Base-by-base conservation (phyloP, 2,113 vertebrate species). In the Lipotes vexillifer region DNA sequence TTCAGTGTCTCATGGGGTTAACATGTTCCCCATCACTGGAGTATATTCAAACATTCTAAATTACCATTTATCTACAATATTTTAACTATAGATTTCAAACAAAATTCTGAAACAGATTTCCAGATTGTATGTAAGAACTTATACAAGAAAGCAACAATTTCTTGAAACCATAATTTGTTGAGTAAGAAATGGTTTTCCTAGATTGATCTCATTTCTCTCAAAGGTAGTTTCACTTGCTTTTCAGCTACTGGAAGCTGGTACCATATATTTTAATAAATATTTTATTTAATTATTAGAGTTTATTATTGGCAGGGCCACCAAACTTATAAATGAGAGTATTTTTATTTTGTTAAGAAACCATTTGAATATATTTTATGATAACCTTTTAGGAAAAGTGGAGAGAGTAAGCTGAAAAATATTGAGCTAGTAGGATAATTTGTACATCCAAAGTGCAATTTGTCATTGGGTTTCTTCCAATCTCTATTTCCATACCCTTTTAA, bases 231-330 rank as follows among this genome's bases (percentile, higher is more conserved):
- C 68, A 33, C 15, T 74, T 96, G 38, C 63, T 9, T 65, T 17
- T 61, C 15, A 84, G 65, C 29, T 88, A 13, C 41, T 68, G 3
- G 55, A 88, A 75, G 31, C 20, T 81, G 72, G 23, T n/a, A 69
- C 31, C 23, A 21, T 90, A 71, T 33, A 93, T 93, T 14, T 85
- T 65, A 85, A 92, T 88, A 81, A 85, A 80, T 93, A 29, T 80
- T 65, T 65, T 80, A 46, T 74, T 75, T 93, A 71, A 78, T 90
- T 46, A 95, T 68, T 95, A 52, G 23, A 59, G 93, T 83, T 83
- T 88, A 44, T 85, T 61, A 63, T 74, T 92, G 75, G 21, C 31
- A 95, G 44, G 21, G 13, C 20, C 81, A 75, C 41, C 29, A 95
- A 27, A 71, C 23, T 52, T 85, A 46, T 46, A 91, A 93, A 72